These are phyloP conservation scores for Borostomias antarcticus DNA, from an alignment of 2,797 vertebrate species.

Conservation along the genomic window DNA sequence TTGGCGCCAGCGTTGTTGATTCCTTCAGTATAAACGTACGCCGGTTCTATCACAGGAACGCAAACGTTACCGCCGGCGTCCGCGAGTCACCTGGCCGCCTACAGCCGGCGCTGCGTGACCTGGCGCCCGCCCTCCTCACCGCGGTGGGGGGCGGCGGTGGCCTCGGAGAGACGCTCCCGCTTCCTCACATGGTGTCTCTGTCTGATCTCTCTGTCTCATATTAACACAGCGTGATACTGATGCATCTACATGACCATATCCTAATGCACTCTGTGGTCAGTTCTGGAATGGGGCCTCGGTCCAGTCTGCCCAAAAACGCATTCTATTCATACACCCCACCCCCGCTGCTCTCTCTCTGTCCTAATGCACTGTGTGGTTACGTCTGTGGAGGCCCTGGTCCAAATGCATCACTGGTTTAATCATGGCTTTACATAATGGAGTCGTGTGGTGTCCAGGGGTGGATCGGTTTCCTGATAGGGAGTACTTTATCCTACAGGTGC, in stretches of 20 bases:
- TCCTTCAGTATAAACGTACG: too few relatives aligned
- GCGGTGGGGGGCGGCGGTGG: not conserved
- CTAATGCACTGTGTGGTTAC: not conserved
- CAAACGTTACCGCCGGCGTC: too few relatives aligned
- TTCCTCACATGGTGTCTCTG: too few relatives aligned
- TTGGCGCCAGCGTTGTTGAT: too few relatives aligned
- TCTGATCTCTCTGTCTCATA: constrained; percentile 55
- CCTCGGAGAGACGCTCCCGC: not conserved
- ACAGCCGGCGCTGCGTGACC: too few relatives aligned
- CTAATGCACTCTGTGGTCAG: constrained; percentile 77
- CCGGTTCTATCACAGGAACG: too few relatives aligned
- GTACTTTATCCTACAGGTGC: not conserved
- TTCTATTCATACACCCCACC: not conserved
- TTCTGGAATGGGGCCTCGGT: not conserved
- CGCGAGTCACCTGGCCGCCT: too few relatives aligned
- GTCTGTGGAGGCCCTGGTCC: too few relatives aligned
- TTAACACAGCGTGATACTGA: constrained; percentile 58
- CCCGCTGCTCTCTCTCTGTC: not conserved
- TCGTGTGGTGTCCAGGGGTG: constrained; percentile 33
- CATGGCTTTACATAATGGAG: constrained; percentile 2
- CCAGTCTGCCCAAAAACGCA: not conserved
- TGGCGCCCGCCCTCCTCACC: too few relatives aligned
- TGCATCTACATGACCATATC: constrained; percentile 67
- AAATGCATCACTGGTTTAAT: not conserved
- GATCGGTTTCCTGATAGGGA: constrained; percentile 37